Conservation (phyloP, 2,888 invertebrate species). For the Yponomeuta plumbellus region DNA sequence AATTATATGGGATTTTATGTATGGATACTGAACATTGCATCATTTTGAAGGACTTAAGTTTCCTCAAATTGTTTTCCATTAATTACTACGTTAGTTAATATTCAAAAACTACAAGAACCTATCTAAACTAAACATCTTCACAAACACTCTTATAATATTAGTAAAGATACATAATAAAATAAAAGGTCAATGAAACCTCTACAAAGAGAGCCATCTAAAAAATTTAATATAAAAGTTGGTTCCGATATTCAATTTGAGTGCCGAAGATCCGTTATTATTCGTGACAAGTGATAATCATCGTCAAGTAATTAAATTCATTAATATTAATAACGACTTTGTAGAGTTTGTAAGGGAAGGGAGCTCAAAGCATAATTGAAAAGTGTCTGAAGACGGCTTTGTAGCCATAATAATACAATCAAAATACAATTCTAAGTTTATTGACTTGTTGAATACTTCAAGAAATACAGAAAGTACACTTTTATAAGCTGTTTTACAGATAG, state of each 20-base stretch:
- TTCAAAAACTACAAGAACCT: too few species aligned
- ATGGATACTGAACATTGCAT: too few species aligned
- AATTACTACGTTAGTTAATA: too few species aligned
- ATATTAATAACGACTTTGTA: neutral
- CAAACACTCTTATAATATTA: too few species aligned
- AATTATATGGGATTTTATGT: too few species aligned
- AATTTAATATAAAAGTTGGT: neutral
- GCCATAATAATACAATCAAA: neutral
- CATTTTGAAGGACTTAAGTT: too few species aligned
- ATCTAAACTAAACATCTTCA: too few species aligned
- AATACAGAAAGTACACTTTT: neutral
- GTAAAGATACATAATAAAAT: neutral
- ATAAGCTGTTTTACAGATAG: too few species aligned
- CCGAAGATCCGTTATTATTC: neutral
- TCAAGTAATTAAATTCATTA: neutral
- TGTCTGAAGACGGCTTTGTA: neutral
- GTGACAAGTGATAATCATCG: neutral
- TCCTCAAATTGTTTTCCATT: too few species aligned
- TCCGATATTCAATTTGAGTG: neutral
- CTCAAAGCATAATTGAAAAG: neutral
- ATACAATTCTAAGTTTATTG: neutral
- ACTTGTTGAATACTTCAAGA: neutral
- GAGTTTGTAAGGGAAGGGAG: neutral
- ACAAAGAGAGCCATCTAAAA: neutral
- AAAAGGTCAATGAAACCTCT: neutral